Conservation (phyloP, 2,888 invertebrate genomes). For the Cephus pulcher region DNA sequence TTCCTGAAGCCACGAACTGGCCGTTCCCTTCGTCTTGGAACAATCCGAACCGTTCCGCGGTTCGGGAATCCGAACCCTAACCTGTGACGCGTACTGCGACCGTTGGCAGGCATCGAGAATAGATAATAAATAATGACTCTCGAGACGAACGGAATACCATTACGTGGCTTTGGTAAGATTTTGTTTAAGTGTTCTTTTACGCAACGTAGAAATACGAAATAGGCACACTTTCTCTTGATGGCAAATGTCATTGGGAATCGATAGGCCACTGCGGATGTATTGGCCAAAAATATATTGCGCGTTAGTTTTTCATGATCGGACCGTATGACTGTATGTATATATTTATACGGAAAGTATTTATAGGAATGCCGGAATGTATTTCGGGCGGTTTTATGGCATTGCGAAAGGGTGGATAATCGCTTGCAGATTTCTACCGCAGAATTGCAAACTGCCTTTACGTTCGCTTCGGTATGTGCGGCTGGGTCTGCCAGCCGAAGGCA, state of each 20-base stretch:
- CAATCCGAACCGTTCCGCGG: not conserved
- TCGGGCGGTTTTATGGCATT: not conserved
- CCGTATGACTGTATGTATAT: not conserved
- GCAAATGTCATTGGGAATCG: not conserved
- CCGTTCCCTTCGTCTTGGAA: constrained; percentile 5
- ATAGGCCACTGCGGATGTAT: not conserved
- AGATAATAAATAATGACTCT: not conserved
- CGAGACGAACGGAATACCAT: not conserved
- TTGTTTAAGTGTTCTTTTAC: not conserved
- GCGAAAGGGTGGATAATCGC: not conserved
- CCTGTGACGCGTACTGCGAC: not conserved
- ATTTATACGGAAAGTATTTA: not conserved
- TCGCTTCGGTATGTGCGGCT: not conserved
- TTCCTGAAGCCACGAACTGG: constrained; percentile 12
- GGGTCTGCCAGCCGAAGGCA: not conserved
- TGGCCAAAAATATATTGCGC: not conserved
- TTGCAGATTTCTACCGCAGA: not conserved
- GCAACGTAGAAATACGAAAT: not conserved
- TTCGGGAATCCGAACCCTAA: not conserved
- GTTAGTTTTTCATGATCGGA: not conserved
- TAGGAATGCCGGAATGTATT: not conserved
- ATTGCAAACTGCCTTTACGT: not conserved
- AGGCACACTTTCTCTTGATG: not conserved
- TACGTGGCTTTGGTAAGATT: not conserved
- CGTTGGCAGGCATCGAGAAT: not conserved